phyloP scores from a whole-genome alignment of 2,113 vertebrate genomes.

The Petrocephalus microphthalmus region DNA sequence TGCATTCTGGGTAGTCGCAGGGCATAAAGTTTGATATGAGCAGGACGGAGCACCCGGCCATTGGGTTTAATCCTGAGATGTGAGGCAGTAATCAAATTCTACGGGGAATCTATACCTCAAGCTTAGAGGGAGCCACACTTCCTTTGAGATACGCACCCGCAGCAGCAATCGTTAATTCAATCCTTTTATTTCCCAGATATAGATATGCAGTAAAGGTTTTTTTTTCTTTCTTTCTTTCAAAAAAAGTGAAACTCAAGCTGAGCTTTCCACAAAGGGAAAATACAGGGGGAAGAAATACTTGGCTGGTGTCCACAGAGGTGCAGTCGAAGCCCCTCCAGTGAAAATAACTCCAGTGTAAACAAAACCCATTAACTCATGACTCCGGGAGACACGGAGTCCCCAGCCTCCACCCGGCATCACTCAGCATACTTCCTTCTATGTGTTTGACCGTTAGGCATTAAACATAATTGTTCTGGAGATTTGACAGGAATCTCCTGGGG shows the following conservation, averaged over 20 bases:
- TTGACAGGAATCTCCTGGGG: background rate
- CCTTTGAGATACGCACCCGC: background rate
- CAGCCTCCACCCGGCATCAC: background rate
- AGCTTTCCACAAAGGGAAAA: slow-evolving; percentile 13
- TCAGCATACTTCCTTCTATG: background rate
- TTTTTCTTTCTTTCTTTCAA: background rate
- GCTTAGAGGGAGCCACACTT: background rate
- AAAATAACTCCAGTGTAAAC: slow-evolving; percentile 14
- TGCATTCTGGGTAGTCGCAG: background rate
- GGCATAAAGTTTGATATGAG: background rate
- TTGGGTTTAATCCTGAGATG: background rate
- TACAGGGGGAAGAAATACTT: background rate
- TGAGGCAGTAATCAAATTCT: background rate
- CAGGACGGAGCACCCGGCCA: background rate
- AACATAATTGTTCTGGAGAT: slow-evolving; percentile 6
- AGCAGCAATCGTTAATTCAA: background rate
- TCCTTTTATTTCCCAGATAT: slow-evolving; percentile 4
- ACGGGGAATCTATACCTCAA: background rate
- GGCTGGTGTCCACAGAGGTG: slow-evolving; percentile 1
- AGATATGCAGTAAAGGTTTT: background rate
- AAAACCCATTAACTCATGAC: slow-evolving; percentile 18
- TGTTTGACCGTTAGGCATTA: slow-evolving; percentile 21
- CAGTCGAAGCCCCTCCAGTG: slow-evolving; percentile 1
- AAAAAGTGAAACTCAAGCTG: background rate
- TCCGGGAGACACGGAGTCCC: slow-evolving; percentile 8